Evolutionary conservation across 1,140 invertebrate genomes (phyloP), one percentile per base, ranked within the genome.

Genomic region (Amyelois transitella): DNA sequence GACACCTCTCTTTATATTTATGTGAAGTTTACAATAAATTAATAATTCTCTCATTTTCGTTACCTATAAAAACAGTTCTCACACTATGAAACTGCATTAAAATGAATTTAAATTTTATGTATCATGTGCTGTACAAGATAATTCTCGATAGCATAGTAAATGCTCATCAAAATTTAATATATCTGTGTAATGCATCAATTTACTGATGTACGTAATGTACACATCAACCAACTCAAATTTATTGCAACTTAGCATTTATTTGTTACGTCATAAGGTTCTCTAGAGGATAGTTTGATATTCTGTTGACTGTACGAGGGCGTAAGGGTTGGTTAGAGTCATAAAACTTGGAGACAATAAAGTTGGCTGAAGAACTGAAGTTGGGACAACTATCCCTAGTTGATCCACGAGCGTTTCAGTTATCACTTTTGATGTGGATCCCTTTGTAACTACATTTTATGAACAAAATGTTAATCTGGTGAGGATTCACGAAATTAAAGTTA

Each of bases 291-390:
- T n/a, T n/a, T n/a, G n/a, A n/a, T n/a, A n/a, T n/a, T n/a, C n/a
- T n/a, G n/a, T n/a, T n/a, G n/a, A n/a, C n/a, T n/a, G n/a, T 38
- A 38, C 32, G 32, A 38, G 32, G 32, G 12, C 32, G 61, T 51
- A 70, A 69, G 65, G 62, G 66, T 74, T 72, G 58, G 66, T 64
- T 62, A 56, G 49, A 77, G 64, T 68, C 66, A 71, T 72, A 69
- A 77, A 79, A 81, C 66, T 79, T 68, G 49, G 70, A 70, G 68
- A 72, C 75, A 83, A 74, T 75, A 76, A 79, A 81, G 64, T 77
- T 72, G 53, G 47, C 53, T 66, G 56, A 72, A 75, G 71, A 75
- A 75, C 65, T 70, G 51, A 75, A 83, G 63, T 76, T 72, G 25
- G 67, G 67, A 71, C 32, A 38, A 38, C 32, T 38, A 38, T 38